Evolutionary conservation across 2,888 invertebrate genomes (phyloP), one percentile per base, ranked within the genome.

Genomic region (Operophtera brumata): DNA sequence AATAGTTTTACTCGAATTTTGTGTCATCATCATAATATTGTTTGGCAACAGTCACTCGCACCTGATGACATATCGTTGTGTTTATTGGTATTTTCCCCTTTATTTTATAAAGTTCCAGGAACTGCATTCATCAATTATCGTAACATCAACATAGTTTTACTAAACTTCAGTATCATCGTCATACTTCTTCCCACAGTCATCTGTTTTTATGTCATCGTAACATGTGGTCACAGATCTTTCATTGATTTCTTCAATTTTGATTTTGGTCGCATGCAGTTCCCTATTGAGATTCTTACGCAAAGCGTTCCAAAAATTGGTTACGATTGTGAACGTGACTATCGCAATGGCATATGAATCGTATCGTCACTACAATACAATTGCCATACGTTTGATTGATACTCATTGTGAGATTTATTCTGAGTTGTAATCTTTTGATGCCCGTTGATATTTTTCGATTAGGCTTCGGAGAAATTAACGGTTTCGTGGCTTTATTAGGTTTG

Each of bases 381-480:
- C 59, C 58, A 62, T 64, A 58, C 47, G 59, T 55, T 52, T 61
- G 62, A 64, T 62, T 61, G 62, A 61, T 58, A 45, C 53, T 46
- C 28, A 59, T 64, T 62, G 62, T 62, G 42, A 14, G 50, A 55
- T 61, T 58, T 49, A 59, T 62, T 60, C 35, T 40, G 47, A 57
- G 54, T 55, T 61, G 54, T 54, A 53, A 57, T 53, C 47, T 58
- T 51, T 52, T 59, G 45, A 64, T 61, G 46, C 37, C 46, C 47
- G 49, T 48, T 60, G 44, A 40, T 40, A 43, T 57, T 55, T 51
- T 55, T 51, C 48, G 49, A 50, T 60, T 51, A 56, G 46, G 49
- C 43, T 60, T 61, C 46, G 44, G 50, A 48, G 50, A 54, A 51
- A 37, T 52, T 62, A 63, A 62, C 63, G 34, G 57, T 59, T 30